phyloP scores from a whole-genome alignment of 2,888 invertebrate species.

The Tanytarsus gracilentus region DNA sequence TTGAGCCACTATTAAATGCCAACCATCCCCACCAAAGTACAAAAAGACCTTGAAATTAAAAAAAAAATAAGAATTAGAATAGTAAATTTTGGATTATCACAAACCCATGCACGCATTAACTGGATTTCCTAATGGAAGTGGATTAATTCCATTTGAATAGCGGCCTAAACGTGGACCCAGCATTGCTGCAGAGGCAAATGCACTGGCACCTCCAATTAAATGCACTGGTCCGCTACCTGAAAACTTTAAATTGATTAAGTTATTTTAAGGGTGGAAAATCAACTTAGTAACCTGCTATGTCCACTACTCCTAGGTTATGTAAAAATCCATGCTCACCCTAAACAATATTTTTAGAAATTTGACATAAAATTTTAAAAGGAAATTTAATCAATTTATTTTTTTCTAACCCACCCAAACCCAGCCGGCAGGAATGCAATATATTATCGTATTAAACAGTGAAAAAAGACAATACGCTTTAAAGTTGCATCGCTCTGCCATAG shows the following conservation, averaged over 20 bases:
- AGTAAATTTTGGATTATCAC: not conserved
- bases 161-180: slow-evolving; percentile 79
- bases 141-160: slow-evolving; percentile 65
- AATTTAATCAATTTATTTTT: not conserved
- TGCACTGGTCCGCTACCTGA: slow-evolving; percentile 81
- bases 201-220: slow-evolving; percentile 69
- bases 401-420: slow-evolving; percentile 62
- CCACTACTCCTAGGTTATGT: slow-evolving; percentile 64
- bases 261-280: not conserved
- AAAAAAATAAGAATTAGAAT: not conserved
- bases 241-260: not conserved
- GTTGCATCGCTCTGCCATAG: slow-evolving; percentile 88
- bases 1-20: slow-evolving; percentile 37
- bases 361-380: not conserved
- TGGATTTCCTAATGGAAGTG: slow-evolving; percentile 74
- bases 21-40: slow-evolving; percentile 97
- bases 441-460: slow-evolving; percentile 77
- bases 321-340: slow-evolving; percentile 86
- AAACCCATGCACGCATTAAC: slow-evolving; percentile 81
- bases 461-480: slow-evolving; percentile 87
- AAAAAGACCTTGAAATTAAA: slow-evolving; percentile 48
- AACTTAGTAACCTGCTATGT: slow-evolving; percentile 54
- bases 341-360: slow-evolving; percentile 61
- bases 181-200: slow-evolving; percentile 82
- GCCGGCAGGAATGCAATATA: slow-evolving; percentile 88